Evolutionary conservation across 2,888 invertebrate species (phyloP).

Genomic region (Ophion ventricosus): DNA sequence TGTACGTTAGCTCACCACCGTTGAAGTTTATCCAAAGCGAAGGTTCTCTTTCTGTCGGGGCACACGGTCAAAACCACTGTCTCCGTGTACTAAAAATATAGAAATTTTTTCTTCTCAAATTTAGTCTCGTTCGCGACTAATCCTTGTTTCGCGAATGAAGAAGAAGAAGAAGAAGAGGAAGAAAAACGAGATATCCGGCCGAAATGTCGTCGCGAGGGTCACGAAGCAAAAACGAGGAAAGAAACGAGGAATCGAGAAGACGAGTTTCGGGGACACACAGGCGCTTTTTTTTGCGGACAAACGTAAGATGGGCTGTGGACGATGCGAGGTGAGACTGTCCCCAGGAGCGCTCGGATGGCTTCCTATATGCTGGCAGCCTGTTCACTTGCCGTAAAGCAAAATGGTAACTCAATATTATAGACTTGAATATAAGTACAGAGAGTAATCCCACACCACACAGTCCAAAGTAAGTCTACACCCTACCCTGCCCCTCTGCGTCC

Average conservation of each 20-base stretch:
- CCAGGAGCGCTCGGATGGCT: constrained; percentile 81
- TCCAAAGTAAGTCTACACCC: constrained; percentile 82
- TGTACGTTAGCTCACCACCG: constrained; percentile 11
- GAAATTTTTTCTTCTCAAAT: not conserved
- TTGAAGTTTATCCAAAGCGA: constrained; percentile 26
- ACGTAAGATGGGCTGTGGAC: constrained; percentile 73
- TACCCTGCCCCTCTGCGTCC: constrained; percentile 68
- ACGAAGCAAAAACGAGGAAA: not conserved
- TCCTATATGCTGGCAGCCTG: constrained; percentile 83
- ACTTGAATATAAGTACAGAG: constrained; percentile 82
- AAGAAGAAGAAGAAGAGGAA: not conserved
- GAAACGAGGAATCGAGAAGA: constrained; percentile 34
- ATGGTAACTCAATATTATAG: constrained; percentile 82
- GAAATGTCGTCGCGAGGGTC: not conserved
- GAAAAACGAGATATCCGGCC: not conserved
- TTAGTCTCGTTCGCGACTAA: not conserved
- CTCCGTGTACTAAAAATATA: constrained; percentile 32
- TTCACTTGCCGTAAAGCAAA: constrained; percentile 83
- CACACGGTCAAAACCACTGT: constrained; percentile 57
- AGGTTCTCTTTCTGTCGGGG: constrained; percentile 2
- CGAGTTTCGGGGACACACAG: constrained; percentile 41
- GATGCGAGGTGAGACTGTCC: constrained; percentile 78
- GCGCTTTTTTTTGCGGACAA: constrained; percentile 33
- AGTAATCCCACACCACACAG: constrained; percentile 82
- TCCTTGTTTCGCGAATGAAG: not conserved